These are phyloP conservation scores for Sus cebifrons DNA, from an alignment of 2,797 vertebrate genomes.

Conservation along the genomic window DNA sequence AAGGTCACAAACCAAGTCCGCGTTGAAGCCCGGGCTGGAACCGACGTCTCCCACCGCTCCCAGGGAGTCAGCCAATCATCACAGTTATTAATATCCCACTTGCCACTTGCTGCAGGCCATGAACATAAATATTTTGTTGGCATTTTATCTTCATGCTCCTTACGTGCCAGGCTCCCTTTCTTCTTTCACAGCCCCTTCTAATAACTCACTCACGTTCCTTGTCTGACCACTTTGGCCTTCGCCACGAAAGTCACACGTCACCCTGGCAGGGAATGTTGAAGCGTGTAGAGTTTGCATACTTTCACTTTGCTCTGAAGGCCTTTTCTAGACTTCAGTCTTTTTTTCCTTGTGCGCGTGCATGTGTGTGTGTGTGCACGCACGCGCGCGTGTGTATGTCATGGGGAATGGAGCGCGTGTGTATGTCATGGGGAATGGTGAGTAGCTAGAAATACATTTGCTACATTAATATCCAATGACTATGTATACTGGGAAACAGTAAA, in stretches of 20 bases:
- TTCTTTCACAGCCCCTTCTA: constrained; percentile 64
- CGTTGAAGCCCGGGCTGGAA: constrained; percentile 77
- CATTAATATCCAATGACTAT: neutral
- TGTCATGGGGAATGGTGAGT: neutral
- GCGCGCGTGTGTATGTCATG: too few relatives aligned
- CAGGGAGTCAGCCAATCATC: constrained; percentile 75
- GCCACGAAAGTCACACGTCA: constrained; percentile 55
- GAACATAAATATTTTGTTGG: constrained; percentile 82
- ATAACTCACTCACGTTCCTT: constrained; percentile 75
- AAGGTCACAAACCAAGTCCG: constrained; percentile 65
- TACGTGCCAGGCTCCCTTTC: constrained; percentile 74
- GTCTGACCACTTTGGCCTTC: constrained; percentile 67
- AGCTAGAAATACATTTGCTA: neutral
- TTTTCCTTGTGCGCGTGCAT: neutral
- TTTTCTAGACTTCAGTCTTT: neutral
- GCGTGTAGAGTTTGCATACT: constrained; percentile 2
- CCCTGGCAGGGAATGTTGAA: constrained; percentile 15
- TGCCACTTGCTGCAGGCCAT: constrained; percentile 74
- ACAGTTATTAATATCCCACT: constrained; percentile 84
- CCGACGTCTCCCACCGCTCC: constrained; percentile 74
- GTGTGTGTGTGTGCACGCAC: too few relatives aligned
- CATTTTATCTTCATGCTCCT: constrained; percentile 80
- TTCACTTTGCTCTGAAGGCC: constrained; percentile 68
- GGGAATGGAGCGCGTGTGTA: neutral
- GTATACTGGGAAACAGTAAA: constrained; percentile 41